phyloP scores from a whole-genome alignment of 2,797 vertebrate genomes.

The Parauchenoglanis ngamensis region DNA sequence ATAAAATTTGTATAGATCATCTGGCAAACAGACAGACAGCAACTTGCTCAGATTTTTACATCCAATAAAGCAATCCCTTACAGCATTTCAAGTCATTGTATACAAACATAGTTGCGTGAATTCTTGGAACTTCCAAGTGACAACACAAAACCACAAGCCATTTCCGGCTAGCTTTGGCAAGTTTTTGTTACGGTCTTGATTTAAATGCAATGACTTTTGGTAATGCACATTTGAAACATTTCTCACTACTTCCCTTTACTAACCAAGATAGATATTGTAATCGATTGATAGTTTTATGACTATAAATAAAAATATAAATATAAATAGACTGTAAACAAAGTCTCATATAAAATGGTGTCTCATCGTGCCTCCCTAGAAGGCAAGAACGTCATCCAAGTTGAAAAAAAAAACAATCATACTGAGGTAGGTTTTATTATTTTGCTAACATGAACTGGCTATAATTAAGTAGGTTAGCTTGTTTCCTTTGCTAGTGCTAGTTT shows the following conservation, averaged over 20 bases:
- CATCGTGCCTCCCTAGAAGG: background rate
- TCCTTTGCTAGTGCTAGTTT: background rate
- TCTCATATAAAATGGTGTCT: background rate
- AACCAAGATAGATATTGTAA: background rate
- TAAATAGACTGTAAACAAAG: too few species aligned
- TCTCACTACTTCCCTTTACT: background rate
- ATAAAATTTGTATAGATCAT: background rate
- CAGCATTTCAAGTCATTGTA: conserved; percentile 6
- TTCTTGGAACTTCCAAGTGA: background rate
- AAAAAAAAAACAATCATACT: background rate
- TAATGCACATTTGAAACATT: background rate
- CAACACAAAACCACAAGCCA: conserved; percentile 6
- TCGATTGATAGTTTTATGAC: background rate
- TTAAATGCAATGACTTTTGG: background rate
- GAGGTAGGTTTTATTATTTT: background rate
- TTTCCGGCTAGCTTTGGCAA: conserved; percentile 20
- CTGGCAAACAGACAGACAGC: background rate
- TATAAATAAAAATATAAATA: too few species aligned
- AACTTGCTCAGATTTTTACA: background rate
- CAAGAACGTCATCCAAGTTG: background rate
- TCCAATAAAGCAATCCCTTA: background rate
- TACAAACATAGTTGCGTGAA: conserved; percentile 3
- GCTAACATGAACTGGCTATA: background rate
- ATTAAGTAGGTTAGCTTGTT: too few species aligned
- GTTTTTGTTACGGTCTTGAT: background rate